Conservation (phyloP, 2,797 vertebrate genomes). For the Stomatorhinus walkeri region DNA sequence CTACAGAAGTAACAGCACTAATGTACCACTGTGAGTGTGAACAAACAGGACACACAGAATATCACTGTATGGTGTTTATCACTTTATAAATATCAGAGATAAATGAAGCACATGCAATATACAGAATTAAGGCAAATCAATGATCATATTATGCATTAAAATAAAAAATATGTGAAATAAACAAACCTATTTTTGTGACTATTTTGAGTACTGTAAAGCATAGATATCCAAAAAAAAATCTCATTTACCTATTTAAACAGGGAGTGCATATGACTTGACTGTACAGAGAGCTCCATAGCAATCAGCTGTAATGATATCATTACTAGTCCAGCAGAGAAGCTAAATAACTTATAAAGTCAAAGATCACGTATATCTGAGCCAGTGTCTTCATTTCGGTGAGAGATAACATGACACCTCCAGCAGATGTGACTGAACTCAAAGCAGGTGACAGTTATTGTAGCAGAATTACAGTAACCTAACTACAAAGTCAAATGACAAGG, state of each 20-base stretch:
- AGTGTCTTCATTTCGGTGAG: not conserved
- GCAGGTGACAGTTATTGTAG: not conserved
- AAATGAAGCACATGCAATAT: not conserved
- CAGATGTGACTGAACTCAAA: not conserved
- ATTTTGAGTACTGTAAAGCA: not conserved
- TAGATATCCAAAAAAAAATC: not conserved
- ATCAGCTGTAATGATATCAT: not conserved
- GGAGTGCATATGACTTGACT: not conserved
- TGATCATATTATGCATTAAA: not conserved
- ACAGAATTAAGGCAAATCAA: not conserved
- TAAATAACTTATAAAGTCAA: not conserved
- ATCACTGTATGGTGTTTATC: not conserved
- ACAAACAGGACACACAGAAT: not conserved
- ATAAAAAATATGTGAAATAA: not conserved
- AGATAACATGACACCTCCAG: not conserved
- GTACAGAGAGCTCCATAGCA: not conserved
- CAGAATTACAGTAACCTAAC: not conserved
- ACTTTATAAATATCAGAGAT: not conserved
- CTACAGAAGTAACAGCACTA: not conserved
- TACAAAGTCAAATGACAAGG: not conserved
- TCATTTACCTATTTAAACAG: not conserved
- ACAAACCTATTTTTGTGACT: not conserved
- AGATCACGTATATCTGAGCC: not conserved
- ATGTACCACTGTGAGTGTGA: not conserved
- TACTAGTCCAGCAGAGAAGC: not conserved